Conservation (phyloP, 2,113 vertebrate genomes). For the Tretioscincus oriximinensis region DNA sequence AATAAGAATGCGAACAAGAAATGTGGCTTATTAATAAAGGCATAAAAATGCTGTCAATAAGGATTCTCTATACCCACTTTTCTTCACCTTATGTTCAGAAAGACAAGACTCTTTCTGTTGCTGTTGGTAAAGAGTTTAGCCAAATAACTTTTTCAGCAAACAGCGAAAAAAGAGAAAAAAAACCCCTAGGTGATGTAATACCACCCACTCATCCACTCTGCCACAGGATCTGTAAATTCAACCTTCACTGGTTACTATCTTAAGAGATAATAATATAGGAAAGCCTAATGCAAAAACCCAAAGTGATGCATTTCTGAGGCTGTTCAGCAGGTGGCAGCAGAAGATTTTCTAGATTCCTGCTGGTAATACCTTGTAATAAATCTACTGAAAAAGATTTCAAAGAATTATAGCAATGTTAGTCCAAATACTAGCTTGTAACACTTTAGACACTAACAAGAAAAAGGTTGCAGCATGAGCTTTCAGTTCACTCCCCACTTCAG, state of each 20-base stretch:
- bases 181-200: neutral
- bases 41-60: neutral
- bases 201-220: too few relatives aligned
- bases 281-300: neutral
- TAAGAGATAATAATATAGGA: neutral
- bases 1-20: too few relatives aligned
- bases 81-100: neutral
- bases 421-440: too few relatives aligned
- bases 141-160: neutral
- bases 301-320: neutral
- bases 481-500: neutral
- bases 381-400: too few relatives aligned
- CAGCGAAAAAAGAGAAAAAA: neutral
- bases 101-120: neutral
- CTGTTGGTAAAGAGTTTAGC: neutral
- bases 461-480: too few relatives aligned
- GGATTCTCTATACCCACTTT: too few relatives aligned
- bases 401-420: too few relatives aligned
- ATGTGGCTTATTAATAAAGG: too few relatives aligned
- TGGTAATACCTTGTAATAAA: neutral
- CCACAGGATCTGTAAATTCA: neutral
- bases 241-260: neutral
- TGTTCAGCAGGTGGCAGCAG: slow-evolving; percentile 62
- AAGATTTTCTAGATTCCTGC: neutral
- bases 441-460: too few relatives aligned